Conservation (phyloP, 2,888 invertebrate genomes). For the Diachrysia chrysitis region DNA sequence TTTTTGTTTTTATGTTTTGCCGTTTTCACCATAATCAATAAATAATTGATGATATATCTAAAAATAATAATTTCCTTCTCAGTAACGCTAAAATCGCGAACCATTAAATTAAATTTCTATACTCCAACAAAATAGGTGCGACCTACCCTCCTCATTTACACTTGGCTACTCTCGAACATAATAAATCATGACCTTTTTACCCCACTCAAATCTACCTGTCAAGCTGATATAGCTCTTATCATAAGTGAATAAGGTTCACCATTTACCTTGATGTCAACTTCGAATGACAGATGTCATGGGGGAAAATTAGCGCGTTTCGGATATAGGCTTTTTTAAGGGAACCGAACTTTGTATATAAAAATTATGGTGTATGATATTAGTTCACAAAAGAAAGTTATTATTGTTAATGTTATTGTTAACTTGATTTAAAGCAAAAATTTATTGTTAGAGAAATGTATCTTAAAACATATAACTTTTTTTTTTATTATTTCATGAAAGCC, state of each 20-base stretch:
- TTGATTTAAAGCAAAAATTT: neutral
- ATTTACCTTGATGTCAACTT: constrained; percentile 17
- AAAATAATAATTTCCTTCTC: constrained; percentile 40
- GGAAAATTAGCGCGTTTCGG: constrained; percentile 45
- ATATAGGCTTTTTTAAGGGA: constrained; percentile 27
- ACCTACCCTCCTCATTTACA: constrained; percentile 67
- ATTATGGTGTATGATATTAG: constrained; percentile 40
- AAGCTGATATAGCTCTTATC: constrained; percentile 49
- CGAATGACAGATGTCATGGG: constrained; percentile 42
- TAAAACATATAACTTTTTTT: no score
- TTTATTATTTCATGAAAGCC: no score
- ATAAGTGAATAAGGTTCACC: constrained; percentile 25
- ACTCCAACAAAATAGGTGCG: constrained; percentile 46
- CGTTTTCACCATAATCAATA: neutral
- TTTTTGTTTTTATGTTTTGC: no score
- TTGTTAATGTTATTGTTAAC: neutral
- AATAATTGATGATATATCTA: constrained; percentile 13
- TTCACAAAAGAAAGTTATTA: constrained; percentile 16
- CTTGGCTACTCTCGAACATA: constrained; percentile 62
- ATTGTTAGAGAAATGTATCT: no score
- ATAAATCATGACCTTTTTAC: constrained; percentile 65
- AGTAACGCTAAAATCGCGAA: constrained; percentile 27
- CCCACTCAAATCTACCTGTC: constrained; percentile 35
- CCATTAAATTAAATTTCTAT: constrained; percentile 50
- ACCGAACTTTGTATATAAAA: constrained; percentile 24